Evolutionary conservation across 2,113 vertebrate species (phyloP).

Genomic region (Sinocyclocheilus anshuiensis): DNA sequence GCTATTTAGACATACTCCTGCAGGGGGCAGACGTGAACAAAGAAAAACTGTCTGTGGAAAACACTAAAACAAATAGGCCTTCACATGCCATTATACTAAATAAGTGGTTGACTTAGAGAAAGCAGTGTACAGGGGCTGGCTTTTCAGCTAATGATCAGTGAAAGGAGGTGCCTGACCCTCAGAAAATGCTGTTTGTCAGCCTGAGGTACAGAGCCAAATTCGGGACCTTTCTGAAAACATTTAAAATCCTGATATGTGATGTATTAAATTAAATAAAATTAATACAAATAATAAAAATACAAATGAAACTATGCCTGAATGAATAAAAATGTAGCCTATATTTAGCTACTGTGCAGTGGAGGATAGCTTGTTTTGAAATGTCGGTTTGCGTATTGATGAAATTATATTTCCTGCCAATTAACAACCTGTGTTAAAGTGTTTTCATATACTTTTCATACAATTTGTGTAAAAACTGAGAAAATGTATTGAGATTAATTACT

Average conservation of each 20-base stretch:
- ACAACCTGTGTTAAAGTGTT: no score
- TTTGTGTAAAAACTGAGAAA: not conserved
- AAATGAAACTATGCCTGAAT: not conserved
- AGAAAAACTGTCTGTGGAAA: not conserved
- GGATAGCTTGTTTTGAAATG: not conserved
- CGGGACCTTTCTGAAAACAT: not conserved
- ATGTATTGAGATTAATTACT: no score
- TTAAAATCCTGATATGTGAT: not conserved
- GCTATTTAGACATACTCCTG: not conserved
- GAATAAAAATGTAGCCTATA: not conserved
- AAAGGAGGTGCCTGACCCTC: not conserved
- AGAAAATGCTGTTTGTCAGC: not conserved
- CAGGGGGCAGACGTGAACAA: not conserved
- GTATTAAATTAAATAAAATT: not conserved
- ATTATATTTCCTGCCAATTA: no score
- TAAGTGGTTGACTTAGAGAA: not conserved
- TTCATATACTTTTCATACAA: not conserved
- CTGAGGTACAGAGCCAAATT: not conserved
- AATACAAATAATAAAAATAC: not conserved
- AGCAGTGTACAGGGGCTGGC: not conserved
- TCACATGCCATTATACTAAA: not conserved
- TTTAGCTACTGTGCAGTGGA: not conserved
- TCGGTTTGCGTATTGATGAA: not conserved
- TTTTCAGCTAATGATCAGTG: constrained; percentile 8
- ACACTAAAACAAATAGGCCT: not conserved